Evolutionary conservation across 2,797 vertebrate genomes (phyloP).

Genomic region (Erethizon dorsatum): DNA sequence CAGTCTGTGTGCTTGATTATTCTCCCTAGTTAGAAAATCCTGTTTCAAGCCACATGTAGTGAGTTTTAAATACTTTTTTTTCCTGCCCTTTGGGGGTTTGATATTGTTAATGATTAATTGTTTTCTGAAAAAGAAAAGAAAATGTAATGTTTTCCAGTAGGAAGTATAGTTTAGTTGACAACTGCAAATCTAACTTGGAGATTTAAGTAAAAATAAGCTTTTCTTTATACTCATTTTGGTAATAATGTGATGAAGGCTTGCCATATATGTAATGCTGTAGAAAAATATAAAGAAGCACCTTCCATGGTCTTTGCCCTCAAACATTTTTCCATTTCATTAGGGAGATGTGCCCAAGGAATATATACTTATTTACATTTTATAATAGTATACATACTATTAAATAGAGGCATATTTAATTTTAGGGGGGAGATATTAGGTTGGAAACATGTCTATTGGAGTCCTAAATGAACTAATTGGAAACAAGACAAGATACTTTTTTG

Average conservation of each 20-base stretch:
- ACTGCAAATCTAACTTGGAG: slow-evolving; percentile 74
- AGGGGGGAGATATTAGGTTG: not conserved
- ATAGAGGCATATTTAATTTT: not conserved
- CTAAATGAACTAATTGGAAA: not conserved
- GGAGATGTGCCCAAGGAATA: not conserved
- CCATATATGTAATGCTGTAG: not conserved
- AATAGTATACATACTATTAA: not conserved
- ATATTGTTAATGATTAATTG: slow-evolving; percentile 83
- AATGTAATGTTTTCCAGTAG: slow-evolving; percentile 72
- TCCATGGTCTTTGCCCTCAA: not conserved
- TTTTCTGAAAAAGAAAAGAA: slow-evolving; percentile 80
- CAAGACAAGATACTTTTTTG: not conserved
- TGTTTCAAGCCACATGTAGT: slow-evolving; percentile 78
- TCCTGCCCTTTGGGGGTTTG: slow-evolving; percentile 69
- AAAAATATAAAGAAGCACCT: slow-evolving; percentile 29
- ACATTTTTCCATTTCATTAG: not conserved
- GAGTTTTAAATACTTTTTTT: slow-evolving; percentile 83
- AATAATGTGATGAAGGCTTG: not conserved
- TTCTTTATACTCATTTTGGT: slow-evolving; percentile 49
- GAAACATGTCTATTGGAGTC: not conserved
- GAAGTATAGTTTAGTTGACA: slow-evolving; percentile 68
- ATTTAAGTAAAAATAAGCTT: slow-evolving; percentile 59
- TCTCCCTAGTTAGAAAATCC: slow-evolving; percentile 73
- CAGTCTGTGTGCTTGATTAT: slow-evolving; percentile 81
- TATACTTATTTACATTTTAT: not conserved